These are phyloP conservation scores for Conchocele bisecta DNA, from an alignment of 2,888 invertebrate genomes.

Conservation along the genomic window DNA sequence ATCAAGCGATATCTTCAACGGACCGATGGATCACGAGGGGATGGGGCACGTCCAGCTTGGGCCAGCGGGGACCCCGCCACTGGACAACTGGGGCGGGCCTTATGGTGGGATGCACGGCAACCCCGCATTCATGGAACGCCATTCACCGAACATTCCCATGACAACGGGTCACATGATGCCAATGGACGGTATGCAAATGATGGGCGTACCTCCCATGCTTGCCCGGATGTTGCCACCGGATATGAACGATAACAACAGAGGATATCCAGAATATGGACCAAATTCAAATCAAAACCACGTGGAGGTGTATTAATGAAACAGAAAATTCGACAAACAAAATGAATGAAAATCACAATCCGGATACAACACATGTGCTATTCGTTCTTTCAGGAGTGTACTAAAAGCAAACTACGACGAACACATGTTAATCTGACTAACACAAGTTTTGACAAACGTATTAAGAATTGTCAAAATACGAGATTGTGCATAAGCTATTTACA, in stretches of 20 bases:
- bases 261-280: slow-evolving; percentile 75
- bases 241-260: slow-evolving; percentile 68
- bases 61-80: slow-evolving; percentile 76
- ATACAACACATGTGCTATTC: too few species aligned
- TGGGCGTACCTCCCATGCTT: slow-evolving; percentile 61
- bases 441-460: too few species aligned
- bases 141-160: slow-evolving; percentile 72
- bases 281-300: slow-evolving; percentile 77
- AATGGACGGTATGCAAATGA: slow-evolving; percentile 70
- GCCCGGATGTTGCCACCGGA: slow-evolving; percentile 73
- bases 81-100: slow-evolving; percentile 72
- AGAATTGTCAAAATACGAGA: too few species aligned
- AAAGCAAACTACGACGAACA: too few species aligned
- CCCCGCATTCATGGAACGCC: slow-evolving; percentile 71
- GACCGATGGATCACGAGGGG: slow-evolving; percentile 78
- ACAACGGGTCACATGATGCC: slow-evolving; percentile 73
- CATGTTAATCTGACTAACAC: too few species aligned
- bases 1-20: slow-evolving; percentile 73
- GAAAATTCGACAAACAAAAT: too few species aligned
- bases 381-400: too few species aligned
- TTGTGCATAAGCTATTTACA: too few species aligned
- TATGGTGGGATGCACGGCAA: slow-evolving; percentile 65
- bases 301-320: slow-evolving; percentile 79
- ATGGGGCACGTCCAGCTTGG: slow-evolving; percentile 78
- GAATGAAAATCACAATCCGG: too few species aligned